Evolutionary conservation across 1,140 invertebrate genomes (phyloP).

Genomic region (Lasioglossum albipes): DNA sequence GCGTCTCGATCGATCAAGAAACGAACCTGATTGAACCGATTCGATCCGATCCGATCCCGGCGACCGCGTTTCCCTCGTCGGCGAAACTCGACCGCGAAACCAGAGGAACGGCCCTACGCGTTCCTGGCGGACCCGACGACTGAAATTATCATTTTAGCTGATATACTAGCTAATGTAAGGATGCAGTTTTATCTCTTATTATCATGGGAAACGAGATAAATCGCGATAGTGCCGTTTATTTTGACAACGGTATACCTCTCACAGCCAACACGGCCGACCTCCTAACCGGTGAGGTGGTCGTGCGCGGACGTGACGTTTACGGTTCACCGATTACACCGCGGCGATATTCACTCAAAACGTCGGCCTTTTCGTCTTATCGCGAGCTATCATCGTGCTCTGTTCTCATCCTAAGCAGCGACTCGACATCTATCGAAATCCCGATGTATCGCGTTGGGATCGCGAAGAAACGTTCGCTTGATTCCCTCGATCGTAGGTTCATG

Average conservation of each 20-base stretch:
- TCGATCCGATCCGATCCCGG: neutral
- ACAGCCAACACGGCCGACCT: constrained; percentile 51
- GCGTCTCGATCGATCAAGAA: too few relatives aligned
- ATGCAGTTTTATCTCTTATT: constrained; percentile 82
- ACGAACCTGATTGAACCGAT: neutral
- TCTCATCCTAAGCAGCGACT: neutral
- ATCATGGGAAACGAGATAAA: constrained; percentile 82
- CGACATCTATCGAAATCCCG: too few relatives aligned
- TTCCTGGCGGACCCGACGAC: constrained; percentile 75
- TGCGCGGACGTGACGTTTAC: neutral
- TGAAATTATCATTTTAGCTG: constrained; percentile 81
- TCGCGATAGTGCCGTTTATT: constrained; percentile 81
- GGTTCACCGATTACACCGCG: neutral
- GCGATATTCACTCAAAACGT: constrained; percentile 12
- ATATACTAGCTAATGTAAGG: constrained; percentile 81
- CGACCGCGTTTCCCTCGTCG: neutral
- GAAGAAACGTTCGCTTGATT: too few relatives aligned
- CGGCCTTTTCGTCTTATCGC: constrained; percentile 14
- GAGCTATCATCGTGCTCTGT: neutral
- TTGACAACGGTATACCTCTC: constrained; percentile 74
- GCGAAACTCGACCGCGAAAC: constrained; percentile 4
- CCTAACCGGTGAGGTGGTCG: constrained; percentile 59
- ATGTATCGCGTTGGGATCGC: too few relatives aligned
- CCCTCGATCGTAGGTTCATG: too few relatives aligned
- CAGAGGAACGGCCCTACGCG: constrained; percentile 72